Evolutionary conservation across 2,888 invertebrate genomes (phyloP), one percentile per base, ranked within the genome.

Genomic region (Netelia fuscicornis): DNA sequence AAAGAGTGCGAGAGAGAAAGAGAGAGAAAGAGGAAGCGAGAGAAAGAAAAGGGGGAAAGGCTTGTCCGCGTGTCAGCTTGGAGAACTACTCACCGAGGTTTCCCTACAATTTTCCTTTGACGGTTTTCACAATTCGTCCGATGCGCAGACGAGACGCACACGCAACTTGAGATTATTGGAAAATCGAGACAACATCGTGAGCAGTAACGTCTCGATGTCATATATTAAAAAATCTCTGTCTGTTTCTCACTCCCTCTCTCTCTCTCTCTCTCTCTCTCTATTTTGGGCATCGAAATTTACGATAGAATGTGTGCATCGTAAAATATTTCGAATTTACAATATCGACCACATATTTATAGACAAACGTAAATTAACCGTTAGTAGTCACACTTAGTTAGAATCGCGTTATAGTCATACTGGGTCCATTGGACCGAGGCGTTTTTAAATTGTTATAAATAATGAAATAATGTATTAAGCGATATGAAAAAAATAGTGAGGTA

Each of bases 61-160:
- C 76, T 84, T 87, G 86, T 77, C 84, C 85, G 79, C 84, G 86
- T 89, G 90, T 88, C 89, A 88, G 86, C 87, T 88, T 87, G 80
- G 70, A 54, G 70, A 84, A 86, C 83, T 75, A 78, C 78, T 70
- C 80, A 85, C 65, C 11, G 56, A 67, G 75, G 77, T 86, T 81
- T 80, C 70, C 80, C 77, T 81, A 81, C 81, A 78, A 84, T 86
- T 86, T 84, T 82, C 78, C 80, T 80, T 81, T 83, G 67, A 84
- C 77, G 82, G 64, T 82, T 79, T 86, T 81, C 23, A 65, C 68
- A 72, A 71, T 82, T 74, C 67, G 72, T 54, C 37, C 54, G 37
- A 23, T 77, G 52, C 10, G 64, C 44, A 25, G 56, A 23, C 17
- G 54, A 68, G 23, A 23, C 52, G 52, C 62, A 70, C 2, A 70